phyloP scores from a whole-genome alignment of 1,140 invertebrate genomes.

The Epicauta chinensis region DNA sequence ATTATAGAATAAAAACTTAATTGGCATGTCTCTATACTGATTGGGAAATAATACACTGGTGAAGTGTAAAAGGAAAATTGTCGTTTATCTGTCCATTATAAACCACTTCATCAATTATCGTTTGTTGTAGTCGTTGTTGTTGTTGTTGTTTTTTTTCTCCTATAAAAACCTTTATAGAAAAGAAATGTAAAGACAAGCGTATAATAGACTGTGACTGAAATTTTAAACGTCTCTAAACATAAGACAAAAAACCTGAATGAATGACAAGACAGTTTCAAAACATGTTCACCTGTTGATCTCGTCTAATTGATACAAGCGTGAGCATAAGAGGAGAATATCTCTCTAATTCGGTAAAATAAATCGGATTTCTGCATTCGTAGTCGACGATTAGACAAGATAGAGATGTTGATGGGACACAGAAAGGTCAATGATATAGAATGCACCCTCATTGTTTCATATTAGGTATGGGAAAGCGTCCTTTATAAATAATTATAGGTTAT shows the following conservation, averaged over 20 bases:
- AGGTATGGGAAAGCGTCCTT: conserved; percentile 27
- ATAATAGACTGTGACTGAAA: conserved; percentile 15
- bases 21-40: conserved; percentile 12
- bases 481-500: conserved; percentile 31
- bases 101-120: conserved; percentile 17
- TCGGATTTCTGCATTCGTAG: too few species aligned
- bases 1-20: conserved; percentile 6
- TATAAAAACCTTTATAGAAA: conserved; percentile 5
- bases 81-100: conserved; percentile 15
- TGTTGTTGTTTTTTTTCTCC: too few species aligned
- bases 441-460: conserved; percentile 26
- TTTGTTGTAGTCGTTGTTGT: conserved; percentile 2
- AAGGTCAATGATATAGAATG: conserved; percentile 14
- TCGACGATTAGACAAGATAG: too few species aligned
- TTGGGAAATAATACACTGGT: conserved; percentile 14
- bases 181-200: conserved; percentile 4
- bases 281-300: conserved; percentile 13
- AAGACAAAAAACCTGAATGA: too few species aligned
- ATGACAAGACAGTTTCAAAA: conserved; percentile 1
- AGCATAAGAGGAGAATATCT: too few species aligned
- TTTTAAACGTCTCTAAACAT: conserved; percentile 3
- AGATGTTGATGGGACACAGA: too few species aligned
- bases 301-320: too few species aligned
- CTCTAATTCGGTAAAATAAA: too few species aligned
- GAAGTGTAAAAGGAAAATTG: background rate